Conservation (phyloP, 2,888 invertebrate genomes). For the Protodeltote pygarga region DNA sequence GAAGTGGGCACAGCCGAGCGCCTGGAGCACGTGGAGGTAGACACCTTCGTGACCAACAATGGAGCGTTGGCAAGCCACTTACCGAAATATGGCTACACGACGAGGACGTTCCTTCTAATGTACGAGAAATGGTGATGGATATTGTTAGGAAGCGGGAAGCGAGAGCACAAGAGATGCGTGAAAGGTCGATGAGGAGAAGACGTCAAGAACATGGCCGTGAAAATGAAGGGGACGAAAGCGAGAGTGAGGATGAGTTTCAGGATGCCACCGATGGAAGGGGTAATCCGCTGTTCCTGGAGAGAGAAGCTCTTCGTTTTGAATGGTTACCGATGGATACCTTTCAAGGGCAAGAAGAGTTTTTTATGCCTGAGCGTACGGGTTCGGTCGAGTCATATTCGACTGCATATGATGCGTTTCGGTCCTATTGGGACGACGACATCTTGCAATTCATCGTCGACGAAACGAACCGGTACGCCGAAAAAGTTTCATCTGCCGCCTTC, state of each 20-base stretch:
- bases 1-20: neutral
- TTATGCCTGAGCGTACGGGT: slow-evolving; percentile 2
- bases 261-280: slow-evolving; percentile 3
- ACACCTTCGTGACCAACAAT: neutral
- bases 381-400: neutral
- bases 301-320: neutral
- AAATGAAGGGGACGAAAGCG: neutral
- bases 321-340: slow-evolving; percentile 10
- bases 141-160: neutral
- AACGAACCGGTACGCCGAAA: slow-evolving; percentile 18
- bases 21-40: neutral
- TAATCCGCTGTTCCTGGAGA: neutral
- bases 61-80: neutral
- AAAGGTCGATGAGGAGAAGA: neutral
- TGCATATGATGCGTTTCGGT: slow-evolving; percentile 23
- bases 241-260: neutral
- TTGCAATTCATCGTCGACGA: slow-evolving; percentile 10
- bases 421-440: slow-evolving; percentile 17
- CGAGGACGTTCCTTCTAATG: slow-evolving; percentile 5
- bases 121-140: neutral
- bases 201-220: neutral
- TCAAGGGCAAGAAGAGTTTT: neutral
- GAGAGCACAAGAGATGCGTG: neutral
- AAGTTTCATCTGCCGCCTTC: slow-evolving; percentile 4
- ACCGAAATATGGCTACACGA: slow-evolving; percentile 7